phyloP scores from a whole-genome alignment of 2,797 vertebrate species.

The Argya squamiceps region DNA sequence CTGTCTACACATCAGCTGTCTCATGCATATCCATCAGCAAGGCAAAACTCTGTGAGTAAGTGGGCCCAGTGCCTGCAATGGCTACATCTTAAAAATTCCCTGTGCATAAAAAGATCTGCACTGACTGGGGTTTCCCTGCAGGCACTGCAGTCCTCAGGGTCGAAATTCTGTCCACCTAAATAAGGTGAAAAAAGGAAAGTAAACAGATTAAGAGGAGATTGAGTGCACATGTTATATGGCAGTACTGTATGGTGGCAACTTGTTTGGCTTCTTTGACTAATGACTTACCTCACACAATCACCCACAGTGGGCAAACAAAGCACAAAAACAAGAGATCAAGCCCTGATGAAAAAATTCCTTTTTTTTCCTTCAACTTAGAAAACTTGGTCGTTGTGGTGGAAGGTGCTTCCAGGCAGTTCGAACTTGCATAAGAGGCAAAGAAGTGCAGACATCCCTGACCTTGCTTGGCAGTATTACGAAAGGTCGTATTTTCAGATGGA shows the following conservation, averaged over 20 bases:
- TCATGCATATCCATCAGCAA: fast-evolving
- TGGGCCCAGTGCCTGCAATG: not conserved
- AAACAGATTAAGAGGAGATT: not conserved
- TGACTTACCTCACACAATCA: not conserved
- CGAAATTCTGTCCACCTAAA: not conserved
- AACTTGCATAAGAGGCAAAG: not conserved
- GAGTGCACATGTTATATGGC: not conserved
- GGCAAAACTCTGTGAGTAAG: not conserved
- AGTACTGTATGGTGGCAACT: not conserved
- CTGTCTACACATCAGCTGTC: too few species aligned
- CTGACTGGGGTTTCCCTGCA: not conserved
- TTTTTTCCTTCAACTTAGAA: conserved; percentile 4
- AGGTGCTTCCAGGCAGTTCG: not conserved
- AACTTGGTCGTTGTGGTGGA: fast-evolving
- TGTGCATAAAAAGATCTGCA: not conserved
- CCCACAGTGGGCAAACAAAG: not conserved
- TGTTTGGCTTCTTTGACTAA: not conserved
- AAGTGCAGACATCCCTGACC: not conserved
- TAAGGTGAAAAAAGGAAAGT: not conserved
- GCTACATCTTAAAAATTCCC: not conserved
- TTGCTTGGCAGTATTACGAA: conserved; percentile 3
- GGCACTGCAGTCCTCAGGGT: not conserved
- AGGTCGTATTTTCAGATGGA: conserved; percentile 36
- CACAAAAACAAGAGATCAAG: not conserved
- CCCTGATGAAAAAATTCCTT: not conserved